phyloP scores from a whole-genome alignment of 2,888 invertebrate species.

The Eupithecia insigniata region DNA sequence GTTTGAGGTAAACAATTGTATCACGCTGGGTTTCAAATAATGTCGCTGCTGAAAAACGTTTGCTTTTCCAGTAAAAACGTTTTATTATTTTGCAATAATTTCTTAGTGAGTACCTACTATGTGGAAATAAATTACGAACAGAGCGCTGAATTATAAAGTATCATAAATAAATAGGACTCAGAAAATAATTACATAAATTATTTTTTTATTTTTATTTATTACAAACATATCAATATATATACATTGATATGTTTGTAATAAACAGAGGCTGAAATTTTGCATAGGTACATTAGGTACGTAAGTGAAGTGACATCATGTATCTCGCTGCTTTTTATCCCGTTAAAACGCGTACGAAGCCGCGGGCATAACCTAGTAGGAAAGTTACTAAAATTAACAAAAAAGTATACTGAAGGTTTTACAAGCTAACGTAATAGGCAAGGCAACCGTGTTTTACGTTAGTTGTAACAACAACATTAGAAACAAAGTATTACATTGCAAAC shows the following conservation, averaged over 20 bases:
- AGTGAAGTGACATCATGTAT: no score
- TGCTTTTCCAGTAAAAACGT: not conserved
- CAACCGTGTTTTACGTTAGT: not conserved
- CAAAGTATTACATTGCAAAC: not conserved
- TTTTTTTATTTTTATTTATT: no score
- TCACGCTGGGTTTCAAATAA: slow-evolving; percentile 22
- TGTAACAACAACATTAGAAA: not conserved
- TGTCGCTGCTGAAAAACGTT: not conserved
- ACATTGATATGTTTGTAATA: no score
- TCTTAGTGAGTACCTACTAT: not conserved
- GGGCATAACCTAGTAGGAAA: no score
- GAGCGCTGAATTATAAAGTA: not conserved
- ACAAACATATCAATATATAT: no score
- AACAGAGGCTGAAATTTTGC: no score
- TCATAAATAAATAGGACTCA: no score
- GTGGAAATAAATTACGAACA: not conserved
- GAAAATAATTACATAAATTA: no score
- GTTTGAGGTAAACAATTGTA: slow-evolving; percentile 24
- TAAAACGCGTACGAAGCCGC: no score
- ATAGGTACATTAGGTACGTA: no score
- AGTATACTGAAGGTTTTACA: not conserved
- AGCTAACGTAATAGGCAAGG: not conserved
- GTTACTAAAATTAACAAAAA: no score
- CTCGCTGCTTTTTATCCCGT: no score
- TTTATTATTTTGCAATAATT: not conserved